A percentile compares a stretch with the other conserved stretches of the same genome.
phyloP scores from a whole-genome alignment of 2,113 vertebrate species.

The Cheilinus undulatus region DNA sequence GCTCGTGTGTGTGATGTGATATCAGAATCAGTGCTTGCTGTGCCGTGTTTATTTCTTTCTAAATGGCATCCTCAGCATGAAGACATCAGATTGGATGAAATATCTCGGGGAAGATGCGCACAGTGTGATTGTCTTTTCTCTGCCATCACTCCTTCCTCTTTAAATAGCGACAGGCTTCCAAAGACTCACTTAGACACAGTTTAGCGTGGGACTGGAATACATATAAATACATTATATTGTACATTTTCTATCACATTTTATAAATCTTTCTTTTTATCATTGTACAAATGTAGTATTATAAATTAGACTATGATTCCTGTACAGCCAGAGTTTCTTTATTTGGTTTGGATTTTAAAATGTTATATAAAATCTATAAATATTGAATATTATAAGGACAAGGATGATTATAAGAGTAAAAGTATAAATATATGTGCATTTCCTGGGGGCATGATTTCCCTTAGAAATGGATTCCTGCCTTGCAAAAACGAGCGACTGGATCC shows the following conservation, averaged over 20 bases:
- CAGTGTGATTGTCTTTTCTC: constrained; percentile 40
- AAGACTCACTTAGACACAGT: constrained; percentile 66
- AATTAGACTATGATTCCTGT: constrained; percentile 63
- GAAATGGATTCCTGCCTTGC: constrained; percentile 41
- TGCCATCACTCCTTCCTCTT: constrained; percentile 38
- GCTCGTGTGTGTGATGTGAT: background rate
- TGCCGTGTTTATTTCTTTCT: constrained; percentile 19
- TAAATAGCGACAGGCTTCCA: constrained; percentile 72
- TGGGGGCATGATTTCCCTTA: constrained; percentile 26
- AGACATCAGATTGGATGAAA: constrained; percentile 46
- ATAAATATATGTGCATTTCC: constrained; percentile 46
- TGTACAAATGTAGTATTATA: constrained; percentile 74
- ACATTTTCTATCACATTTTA: constrained; percentile 80
- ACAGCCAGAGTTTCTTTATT: constrained; percentile 45
- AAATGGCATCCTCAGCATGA: constrained; percentile 49
- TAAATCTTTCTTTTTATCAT: constrained; percentile 64
- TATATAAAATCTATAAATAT: constrained; percentile 26
- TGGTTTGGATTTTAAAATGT: constrained; percentile 8
- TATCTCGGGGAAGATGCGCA: constrained; percentile 44
- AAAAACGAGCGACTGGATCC: constrained; percentile 28
- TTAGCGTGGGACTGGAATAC: constrained; percentile 34
- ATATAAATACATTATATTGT: constrained; percentile 54
- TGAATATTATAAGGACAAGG: constrained; percentile 36
- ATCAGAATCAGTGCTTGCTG: constrained; percentile 11
- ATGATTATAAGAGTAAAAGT: constrained; percentile 13